phyloP scores from a whole-genome alignment of 2,113 vertebrate genomes.

The Acrocephalus kingi region DNA sequence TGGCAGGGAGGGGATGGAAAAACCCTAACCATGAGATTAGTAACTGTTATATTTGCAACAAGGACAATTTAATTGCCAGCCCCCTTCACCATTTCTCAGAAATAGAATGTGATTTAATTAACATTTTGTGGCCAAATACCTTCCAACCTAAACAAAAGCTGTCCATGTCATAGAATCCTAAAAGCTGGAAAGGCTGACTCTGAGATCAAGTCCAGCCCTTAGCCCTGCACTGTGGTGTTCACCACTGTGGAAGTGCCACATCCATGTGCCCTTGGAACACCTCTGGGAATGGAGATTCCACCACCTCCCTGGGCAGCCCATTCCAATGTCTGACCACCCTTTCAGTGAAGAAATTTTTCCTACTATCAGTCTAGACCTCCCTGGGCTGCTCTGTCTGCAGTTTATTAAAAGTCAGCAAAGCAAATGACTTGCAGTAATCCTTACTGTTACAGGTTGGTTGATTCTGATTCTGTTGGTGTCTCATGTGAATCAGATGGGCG shows the following conservation, averaged over 20 bases:
- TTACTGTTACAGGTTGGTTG: neutral
- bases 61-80: neutral
- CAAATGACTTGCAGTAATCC: neutral
- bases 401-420: neutral
- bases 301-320: neutral
- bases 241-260: neutral
- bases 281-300: neutral
- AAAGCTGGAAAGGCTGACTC: neutral
- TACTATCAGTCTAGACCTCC: neutral
- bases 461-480: neutral
- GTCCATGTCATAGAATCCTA: neutral
- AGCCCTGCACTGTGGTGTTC: neutral
- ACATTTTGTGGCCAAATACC: neutral
- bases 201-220: neutral
- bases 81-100: neutral
- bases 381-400: neutral
- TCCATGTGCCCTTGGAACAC: neutral
- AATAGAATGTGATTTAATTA: neutral
- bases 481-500: neutral
- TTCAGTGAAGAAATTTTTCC: neutral
- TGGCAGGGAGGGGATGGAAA: neutral
- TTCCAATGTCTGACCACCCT: neutral
- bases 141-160: neutral
- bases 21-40: neutral
- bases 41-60: neutral